A percentile compares a stretch with the other conserved stretches of the same genome.
These are phyloP conservation scores for Aspidiotus destructor DNA, from an alignment of 2,888 invertebrate species.

Conservation along the genomic window DNA sequence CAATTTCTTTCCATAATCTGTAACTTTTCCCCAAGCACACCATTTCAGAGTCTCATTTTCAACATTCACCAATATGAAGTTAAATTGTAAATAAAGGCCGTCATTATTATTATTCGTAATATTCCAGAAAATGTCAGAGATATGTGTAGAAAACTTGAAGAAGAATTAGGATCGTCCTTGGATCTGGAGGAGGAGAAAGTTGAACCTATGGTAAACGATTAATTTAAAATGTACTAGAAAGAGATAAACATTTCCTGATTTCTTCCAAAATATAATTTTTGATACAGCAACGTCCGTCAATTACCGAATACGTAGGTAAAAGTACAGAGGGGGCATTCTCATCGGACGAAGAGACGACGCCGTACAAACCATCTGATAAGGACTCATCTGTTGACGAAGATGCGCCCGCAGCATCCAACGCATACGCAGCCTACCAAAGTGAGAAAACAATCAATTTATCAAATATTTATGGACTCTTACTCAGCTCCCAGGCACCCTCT, in stretches of 20 bases:
- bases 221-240: no score
- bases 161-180: conserved; percentile 39
- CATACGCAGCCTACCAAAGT: background rate
- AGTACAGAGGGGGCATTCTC: conserved; percentile 18
- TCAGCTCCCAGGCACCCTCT: no score
- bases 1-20: no score
- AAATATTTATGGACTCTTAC: no score
- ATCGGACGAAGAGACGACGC: conserved; percentile 22
- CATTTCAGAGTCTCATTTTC: background rate
- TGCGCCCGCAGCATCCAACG: background rate
- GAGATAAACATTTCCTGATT: background rate
- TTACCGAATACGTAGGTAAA: conserved; percentile 4
- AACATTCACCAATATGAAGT: background rate
- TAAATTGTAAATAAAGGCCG: no score
- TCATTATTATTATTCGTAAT: background rate
- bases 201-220: conserved; percentile 40
- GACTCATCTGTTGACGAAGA: conserved; percentile 21
- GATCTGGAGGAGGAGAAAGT: conserved; percentile 62
- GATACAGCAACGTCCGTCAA: conserved; percentile 9
- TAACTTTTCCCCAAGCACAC: background rate
- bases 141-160: conserved; percentile 5
- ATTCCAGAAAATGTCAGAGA: conserved; percentile 4
- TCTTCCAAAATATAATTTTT: background rate
- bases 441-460: no score
- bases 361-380: conserved; percentile 15